Base-by-base conservation (phyloP, 2,888 invertebrate genomes). In the Theodoxus fluviatilis region DNA sequence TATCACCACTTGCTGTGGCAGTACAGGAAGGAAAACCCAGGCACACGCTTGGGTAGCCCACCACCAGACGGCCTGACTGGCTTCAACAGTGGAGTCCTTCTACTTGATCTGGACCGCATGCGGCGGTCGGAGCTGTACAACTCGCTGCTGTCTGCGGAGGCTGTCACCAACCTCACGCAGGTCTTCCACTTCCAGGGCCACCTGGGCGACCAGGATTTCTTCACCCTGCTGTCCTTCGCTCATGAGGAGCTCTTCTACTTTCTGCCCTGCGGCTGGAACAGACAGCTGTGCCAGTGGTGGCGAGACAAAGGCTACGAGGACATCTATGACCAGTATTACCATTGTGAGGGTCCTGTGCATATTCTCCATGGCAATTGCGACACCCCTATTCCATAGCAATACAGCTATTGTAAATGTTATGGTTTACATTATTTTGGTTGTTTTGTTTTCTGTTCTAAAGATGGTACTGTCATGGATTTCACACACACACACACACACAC, bases 251-350 rank as follows among this genome's bases (percentile, higher is more conserved):
- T 94, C 61, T 92, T 94, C 80, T 91, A 92, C 84, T 90, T 91
- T 18, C 86, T 94, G 57, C 91, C 93, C 72, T 94, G 94, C 83
- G 90, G 90, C 3, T 94, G 94, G 91, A 94, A 94, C 85, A 89
- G 93, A 66, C 94, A 94, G 84, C 86, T 94, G 70, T 94, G 94
- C 83, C 90, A 90, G 0, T 94, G 93, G 93, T 94, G 94, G 94
- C 89, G 90, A 79, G 91, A 92, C 75, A 91, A 92, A 77, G 93
- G 93, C 0, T 93, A 93, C 78, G 89, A 90, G 40, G 91, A 91
- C 77, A 90, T 93, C 49, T 94, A 94, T 84, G 90, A 91, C 75
- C 87, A 90, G 74, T 94, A 93, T 87, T 92, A 91, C 76, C 89
- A 89, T 67, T 94, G 94, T 83, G 75, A 82, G 7, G 83, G 80